Base-by-base conservation (phyloP, 2,888 invertebrate species). In the Phyllotreta cruciferae region DNA sequence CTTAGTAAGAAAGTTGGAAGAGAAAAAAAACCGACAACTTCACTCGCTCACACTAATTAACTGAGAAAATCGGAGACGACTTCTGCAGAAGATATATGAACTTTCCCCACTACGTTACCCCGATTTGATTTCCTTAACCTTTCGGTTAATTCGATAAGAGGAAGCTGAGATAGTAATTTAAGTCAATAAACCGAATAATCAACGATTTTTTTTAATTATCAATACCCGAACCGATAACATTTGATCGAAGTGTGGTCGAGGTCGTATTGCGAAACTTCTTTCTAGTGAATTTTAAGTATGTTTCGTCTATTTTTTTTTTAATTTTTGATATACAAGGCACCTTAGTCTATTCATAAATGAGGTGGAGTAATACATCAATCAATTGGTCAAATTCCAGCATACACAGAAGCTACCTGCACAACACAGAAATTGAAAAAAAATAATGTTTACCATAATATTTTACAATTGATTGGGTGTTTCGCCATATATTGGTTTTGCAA, bases 71-170 rank as follows among this genome's bases (percentile, higher is more conserved):
- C 39, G 6, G 6, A n/a, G 8, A n/a, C 7, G 37, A 9, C 24
- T 8, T 34, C 35, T n/a, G 5, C 3, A 1, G 41, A 53, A 13
- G 52, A 53, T 52, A 58, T 60, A 56, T 56, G 34, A 11, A 8
- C 7, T 38, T 14, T 38, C 53, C 53, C 53, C 53, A 49, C 39
- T 49, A 41, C 13, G 9, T 41, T 41, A n/a, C 42, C 42, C 54
- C n/a, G 24, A 54, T 14, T 56, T 49, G 57, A 57, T 57, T 14
- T 35, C 10, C 24, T 58, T 50, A 50, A 50, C 50, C 50, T 58
- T 50, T 50, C 41, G 50, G 36, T 50, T 50, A 24, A 24, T 41
- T 36, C 36, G 35, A 50, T 58, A 58, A 58, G 49, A 47, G n/a
- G 37, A 58, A 52, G 34, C 38, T 52, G 24, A 14, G 52, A 52